Base-by-base conservation (phyloP, 1,140 invertebrate genomes). In the Geopemphigus sp. region DNA sequence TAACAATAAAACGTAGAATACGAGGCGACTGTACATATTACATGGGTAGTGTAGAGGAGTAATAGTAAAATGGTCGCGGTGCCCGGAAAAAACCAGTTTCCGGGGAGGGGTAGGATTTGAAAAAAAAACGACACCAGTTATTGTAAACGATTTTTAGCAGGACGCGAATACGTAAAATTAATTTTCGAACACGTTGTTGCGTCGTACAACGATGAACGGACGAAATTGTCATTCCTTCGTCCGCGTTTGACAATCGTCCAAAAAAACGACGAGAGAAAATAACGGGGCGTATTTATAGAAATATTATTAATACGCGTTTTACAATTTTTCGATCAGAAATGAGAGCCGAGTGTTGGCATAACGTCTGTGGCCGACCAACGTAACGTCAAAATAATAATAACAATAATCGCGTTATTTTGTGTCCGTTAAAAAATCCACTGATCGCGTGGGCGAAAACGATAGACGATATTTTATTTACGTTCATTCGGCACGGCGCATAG, bases 231-330 rank as follows among this genome's bases (percentile, higher is more conserved):
- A 53, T 24, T 70, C 24, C 32, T 39, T 39, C 47, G 6, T 26
- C 50, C 66, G 22, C 32, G n/a, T n/a, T 53, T 70, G 66, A 70
- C 53, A 53, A 70, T 70, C 45, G 26, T 70, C 66, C 66, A 70
- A 53, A 53, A n/a, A 39, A 70, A 70, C n/a, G 24, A 53, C 50
- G 45, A 53, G 26, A 26, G 26, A 53, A 70, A 53, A 53, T 53
- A 3, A 53, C 22, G 2, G 24, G 53, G 53, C 53, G 26, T 70
- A 70, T 70, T 70, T 70, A 53, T 70, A 70, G 66, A 70, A 53
- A 50, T 53, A 26, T 10, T 70, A 70, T 53, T 53, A 53, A 53
- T 50, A 53, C 47, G 17, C 22, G 45, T 70, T 70, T 50, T 39
- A n/a, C 32, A 22, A 22, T 17, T 26, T 26, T 24, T 70, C 45